phyloP scores from a whole-genome alignment of 1,140 invertebrate genomes.

The Aplysia californica region DNA sequence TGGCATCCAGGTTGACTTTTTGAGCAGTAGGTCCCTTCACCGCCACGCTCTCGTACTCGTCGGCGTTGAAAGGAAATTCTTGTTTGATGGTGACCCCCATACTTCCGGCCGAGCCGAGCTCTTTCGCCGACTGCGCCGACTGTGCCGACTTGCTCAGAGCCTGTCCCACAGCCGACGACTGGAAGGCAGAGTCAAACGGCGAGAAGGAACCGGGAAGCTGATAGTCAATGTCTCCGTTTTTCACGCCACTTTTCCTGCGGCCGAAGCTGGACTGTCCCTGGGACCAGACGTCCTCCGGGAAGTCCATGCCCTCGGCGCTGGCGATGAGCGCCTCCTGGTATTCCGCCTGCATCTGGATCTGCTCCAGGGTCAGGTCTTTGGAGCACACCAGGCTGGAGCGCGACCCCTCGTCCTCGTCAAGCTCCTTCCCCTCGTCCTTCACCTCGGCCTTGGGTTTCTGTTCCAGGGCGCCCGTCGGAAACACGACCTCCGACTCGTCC shows the following conservation, averaged over 20 bases:
- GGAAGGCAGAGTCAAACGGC: background rate
- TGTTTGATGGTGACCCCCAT: too few species aligned
- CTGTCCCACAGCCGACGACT: background rate
- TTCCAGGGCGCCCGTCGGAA: constrained; percentile 72
- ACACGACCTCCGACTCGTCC: constrained; percentile 92
- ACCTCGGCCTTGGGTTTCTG: constrained; percentile 57
- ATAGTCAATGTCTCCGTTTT: background rate
- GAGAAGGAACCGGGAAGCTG: background rate
- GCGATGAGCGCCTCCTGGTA: constrained; percentile 22
- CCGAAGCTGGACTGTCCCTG: background rate
- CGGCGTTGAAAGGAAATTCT: background rate
- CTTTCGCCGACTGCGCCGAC: background rate
- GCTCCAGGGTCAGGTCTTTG: constrained; percentile 23
- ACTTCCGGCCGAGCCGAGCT: background rate
- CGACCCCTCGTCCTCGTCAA: constrained; percentile 23
- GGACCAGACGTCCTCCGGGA: constrained; percentile 8
- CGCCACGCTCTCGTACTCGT: background rate
- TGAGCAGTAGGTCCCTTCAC: constrained; percentile 14
- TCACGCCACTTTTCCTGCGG: background rate
- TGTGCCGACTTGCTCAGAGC: background rate
- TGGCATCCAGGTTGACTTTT: constrained; percentile 2
- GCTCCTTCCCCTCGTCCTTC: constrained; percentile 40
- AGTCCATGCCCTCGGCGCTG: constrained; percentile 24
- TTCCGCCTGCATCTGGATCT: constrained; percentile 25
- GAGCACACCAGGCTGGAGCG: background rate